Evolutionary conservation across 1,140 invertebrate species (phyloP).

Genomic region (Ostrea edulis): DNA sequence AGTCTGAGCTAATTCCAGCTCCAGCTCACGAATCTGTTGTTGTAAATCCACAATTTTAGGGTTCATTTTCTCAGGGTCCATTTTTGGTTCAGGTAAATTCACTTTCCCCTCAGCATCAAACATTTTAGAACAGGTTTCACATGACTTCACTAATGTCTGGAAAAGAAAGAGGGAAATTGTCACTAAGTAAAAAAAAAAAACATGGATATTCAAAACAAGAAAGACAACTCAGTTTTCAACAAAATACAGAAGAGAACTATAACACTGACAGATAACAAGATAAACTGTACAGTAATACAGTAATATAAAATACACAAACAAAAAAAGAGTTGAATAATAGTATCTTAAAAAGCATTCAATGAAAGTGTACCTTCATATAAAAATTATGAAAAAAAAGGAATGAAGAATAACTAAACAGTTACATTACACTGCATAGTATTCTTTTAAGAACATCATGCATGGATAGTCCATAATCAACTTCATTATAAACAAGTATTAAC

Average conservation of each 20-base stretch:
- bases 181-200: too few species aligned
- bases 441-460: too few species aligned
- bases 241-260: too few species aligned
- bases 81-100: conserved; percentile 65
- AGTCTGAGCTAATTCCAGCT: conserved; percentile 96
- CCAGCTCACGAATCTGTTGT: conserved; percentile 90
- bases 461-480: neutral
- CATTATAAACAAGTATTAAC: neutral
- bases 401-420: too few species aligned
- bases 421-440: too few species aligned
- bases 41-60: conserved; percentile 69
- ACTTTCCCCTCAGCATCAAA: conserved; percentile 72
- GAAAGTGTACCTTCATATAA: too few species aligned
- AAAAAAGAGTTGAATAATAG: too few species aligned
- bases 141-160: conserved; percentile 72
- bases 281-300: too few species aligned
- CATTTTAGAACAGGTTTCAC: conserved; percentile 74
- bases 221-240: neutral
- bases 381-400: too few species aligned
- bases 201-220: neutral
- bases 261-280: too few species aligned
- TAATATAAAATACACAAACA: too few species aligned
- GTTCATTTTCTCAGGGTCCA: conserved; percentile 67
- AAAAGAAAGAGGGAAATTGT: conserved; percentile 21
- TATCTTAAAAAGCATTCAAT: too few species aligned